A percentile compares a stretch with the other conserved stretches of the same genome.
phyloP scores from a whole-genome alignment of 2,888 invertebrate species.

The Timema cristinae region DNA sequence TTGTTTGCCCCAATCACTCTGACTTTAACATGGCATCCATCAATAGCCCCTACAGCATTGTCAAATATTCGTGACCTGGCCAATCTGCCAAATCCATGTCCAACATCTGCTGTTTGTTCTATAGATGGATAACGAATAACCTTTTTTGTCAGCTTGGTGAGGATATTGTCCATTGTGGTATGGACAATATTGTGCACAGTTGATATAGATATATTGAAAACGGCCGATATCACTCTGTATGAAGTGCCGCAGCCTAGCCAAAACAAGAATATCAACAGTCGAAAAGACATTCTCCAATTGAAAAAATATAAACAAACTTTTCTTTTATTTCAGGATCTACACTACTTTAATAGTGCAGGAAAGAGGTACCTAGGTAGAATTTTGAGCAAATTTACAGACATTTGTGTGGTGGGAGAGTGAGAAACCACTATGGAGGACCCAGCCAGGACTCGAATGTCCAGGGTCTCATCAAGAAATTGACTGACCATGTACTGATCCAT shows the following conservation, averaged over 20 bases:
- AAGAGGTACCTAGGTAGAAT: too few species aligned
- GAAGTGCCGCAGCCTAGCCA: slow-evolving; percentile 16
- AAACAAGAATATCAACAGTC: slow-evolving; percentile 11
- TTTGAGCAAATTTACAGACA: too few species aligned
- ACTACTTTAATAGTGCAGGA: too few species aligned
- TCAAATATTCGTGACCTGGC: neutral
- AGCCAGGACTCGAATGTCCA: too few species aligned
- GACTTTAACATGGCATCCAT: slow-evolving; percentile 15
- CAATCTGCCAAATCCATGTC: neutral
- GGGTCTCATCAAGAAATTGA: too few species aligned
- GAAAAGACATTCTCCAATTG: neutral
- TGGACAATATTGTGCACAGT: too few species aligned
- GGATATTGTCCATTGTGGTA: neutral
- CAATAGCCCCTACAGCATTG: slow-evolving; percentile 6
- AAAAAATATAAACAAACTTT: neutral
- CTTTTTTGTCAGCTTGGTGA: neutral
- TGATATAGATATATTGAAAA: slow-evolving; percentile 8
- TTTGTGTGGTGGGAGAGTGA: too few species aligned
- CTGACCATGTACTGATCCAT: too few species aligned
- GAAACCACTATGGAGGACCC: too few species aligned
- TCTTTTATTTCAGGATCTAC: too few species aligned
- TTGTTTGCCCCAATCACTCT: slow-evolving; percentile 9
- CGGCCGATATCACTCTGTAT: slow-evolving; percentile 14
- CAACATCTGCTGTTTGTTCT: neutral
- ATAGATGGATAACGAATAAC: neutral